Base-by-base conservation (phyloP, 2,888 invertebrate genomes). In the Platycnemis pennipes region DNA sequence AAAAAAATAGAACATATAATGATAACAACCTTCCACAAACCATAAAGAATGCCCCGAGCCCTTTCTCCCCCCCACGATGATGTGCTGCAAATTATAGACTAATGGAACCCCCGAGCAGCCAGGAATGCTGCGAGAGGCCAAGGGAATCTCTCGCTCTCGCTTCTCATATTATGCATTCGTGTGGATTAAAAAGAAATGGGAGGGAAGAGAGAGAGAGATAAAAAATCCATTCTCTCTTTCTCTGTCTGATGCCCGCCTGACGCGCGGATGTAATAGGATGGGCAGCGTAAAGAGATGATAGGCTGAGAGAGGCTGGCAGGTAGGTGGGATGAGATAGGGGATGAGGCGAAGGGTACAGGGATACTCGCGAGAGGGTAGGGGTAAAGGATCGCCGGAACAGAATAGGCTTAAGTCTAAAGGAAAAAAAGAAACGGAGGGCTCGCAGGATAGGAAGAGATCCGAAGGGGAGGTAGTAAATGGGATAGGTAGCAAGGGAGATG, bases 191-290 rank as follows among this genome's bases (percentile, higher is more conserved):
- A 77, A 77, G 63, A 63, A 26, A 63, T 5, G 19, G 37, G 37
- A 77, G 37, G 77, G 37, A 16, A 77, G 11, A 11, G 37, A 37
- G 26, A 77, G n/a, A 77, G n/a, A 77, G 69, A 49, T 5, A 31
- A 77, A 77, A 37, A 16, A 77, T 77, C 37, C 77, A 77, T 77
- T 37, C 77, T 77, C 77, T 63, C n/a, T 63, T n/a, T 31, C 69
- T 77, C 77, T 77, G 77, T 77, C 77, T 77, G 77, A 37, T 37
- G 31, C 31, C 7, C 31, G 26, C 77, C 31, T 77, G 77, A 77
- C 88, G 44, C 37, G 88, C 37, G n/a, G 91, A 91, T 26, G 63
- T 91, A 91, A 91, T 91, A 63, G 91, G 91, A 91, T 91, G 91
- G 63, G 63, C 56, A 63, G 8, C 77, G 37, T 91, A 91, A 91